Evolutionary conservation across 2,888 invertebrate genomes (phyloP).

Genomic region (Chaetoderma sp.): DNA sequence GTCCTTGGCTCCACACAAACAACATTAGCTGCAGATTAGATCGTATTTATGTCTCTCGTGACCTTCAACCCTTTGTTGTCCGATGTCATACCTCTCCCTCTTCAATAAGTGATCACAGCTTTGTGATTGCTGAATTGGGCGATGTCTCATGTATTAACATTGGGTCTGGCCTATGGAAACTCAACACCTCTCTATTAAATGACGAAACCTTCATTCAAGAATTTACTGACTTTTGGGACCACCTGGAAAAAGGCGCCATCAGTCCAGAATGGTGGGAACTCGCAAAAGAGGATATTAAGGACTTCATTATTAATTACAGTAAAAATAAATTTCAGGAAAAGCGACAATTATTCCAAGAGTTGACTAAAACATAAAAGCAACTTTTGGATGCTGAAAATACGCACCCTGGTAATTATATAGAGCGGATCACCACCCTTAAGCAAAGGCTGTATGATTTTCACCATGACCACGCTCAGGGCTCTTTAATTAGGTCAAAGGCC

Average conservation of each 20-base stretch:
- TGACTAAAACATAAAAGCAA: too few species aligned
- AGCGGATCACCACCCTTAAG: too few species aligned
- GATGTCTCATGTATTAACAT: neutral
- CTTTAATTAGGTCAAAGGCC: too few species aligned
- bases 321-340: too few species aligned
- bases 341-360: too few species aligned
- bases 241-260: neutral
- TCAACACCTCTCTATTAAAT: neutral
- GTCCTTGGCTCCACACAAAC: too few species aligned
- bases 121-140: neutral
- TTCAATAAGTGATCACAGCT: constrained; percentile 5
- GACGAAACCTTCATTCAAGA: neutral
- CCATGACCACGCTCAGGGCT: too few species aligned
- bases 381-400: too few species aligned
- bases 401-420: too few species aligned
- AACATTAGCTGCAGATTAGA: too few species aligned
- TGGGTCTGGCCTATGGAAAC: constrained; percentile 8
- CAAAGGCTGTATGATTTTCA: too few species aligned
- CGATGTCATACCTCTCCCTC: neutral
- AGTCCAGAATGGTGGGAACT: neutral
- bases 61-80: neutral
- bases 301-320: too few species aligned
- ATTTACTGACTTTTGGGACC: neutral
- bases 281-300: neutral
- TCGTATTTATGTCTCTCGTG: constrained; percentile 6